Conservation (phyloP, 37 sponge, comb jelly and placozoan species). For the Cladorhizidae sp. region DNA sequence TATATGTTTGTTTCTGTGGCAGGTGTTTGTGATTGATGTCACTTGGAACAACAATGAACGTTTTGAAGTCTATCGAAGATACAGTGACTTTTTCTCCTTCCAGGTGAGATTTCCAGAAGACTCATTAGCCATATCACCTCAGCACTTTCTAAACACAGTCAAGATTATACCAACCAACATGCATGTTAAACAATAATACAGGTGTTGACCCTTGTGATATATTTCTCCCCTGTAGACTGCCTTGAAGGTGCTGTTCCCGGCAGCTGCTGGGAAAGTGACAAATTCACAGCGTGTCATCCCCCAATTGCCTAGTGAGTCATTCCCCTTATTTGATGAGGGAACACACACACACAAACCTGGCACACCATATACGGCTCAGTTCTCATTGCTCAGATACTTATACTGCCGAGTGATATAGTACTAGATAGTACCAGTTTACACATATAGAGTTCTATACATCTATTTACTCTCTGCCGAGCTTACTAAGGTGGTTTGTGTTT, state of each 20-base stretch:
- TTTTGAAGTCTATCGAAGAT: constrained; percentile 73
- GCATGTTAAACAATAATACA: background rate
- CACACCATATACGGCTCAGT: too few species aligned
- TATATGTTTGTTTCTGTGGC: background rate
- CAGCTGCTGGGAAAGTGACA: constrained; percentile 44
- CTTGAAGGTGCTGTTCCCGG: constrained; percentile 59
- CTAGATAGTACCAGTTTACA: too few species aligned
- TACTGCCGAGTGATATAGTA: background rate
- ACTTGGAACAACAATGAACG: constrained; percentile 68
- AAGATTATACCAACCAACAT: background rate
- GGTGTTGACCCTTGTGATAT: background rate
- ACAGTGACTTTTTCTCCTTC: constrained; percentile 85
- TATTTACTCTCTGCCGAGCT: background rate
- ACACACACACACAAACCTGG: too few species aligned
- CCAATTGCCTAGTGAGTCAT: constrained; percentile 48
- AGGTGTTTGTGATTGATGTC: constrained; percentile 81
- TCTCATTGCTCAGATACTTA: too few species aligned
- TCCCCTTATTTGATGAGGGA: too few species aligned
- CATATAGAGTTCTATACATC: background rate
- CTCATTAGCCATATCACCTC: background rate
- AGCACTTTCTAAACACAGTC: background rate
- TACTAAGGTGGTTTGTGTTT: background rate
- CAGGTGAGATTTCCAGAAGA: constrained; percentile 41
- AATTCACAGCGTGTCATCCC: constrained; percentile 25
- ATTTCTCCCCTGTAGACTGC: constrained; percentile 29